Evolutionary conservation across 2,797 vertebrate genomes (phyloP), one percentile per base, ranked within the genome.

Genomic region (Typhlichthys eigenmanni): DNA sequence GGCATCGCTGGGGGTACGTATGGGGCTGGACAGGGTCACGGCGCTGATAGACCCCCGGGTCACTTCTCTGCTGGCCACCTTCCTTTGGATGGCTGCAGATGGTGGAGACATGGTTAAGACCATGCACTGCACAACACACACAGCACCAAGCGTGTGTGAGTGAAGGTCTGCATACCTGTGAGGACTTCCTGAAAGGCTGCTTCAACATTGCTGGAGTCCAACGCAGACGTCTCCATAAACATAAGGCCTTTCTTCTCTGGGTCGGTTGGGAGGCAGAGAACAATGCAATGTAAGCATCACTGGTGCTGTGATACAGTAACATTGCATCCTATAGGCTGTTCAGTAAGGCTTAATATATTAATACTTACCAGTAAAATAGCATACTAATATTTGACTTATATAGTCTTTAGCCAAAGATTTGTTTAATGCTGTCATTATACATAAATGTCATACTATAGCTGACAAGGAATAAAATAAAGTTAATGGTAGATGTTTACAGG

Each of bases 171-270:
- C 19, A 56, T 88, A 99, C 97, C 96, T 89, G 92, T 91, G 79
- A 98, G 94, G 84, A 98, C 95, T 78, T 96, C 95, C 74, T 94
- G 95, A 86, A 99, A 99, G 76, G 97, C 96, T 62, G 81, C 91
- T 93, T 98, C 97, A 17, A 99, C 97, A 1, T 98, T 99, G 75
- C 93, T 95, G 14, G 97, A 98, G 76, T 97, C 95, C 89, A 99
- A 76, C 61, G 96, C 97, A 12, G 97, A 99, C 0, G 97, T 99
- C 89, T 99, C 97, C 46, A 98, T 98, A 74, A 94, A 98, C 62
- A 97, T 92, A 58, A 99, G 90, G 65, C 93, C 94, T 74, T 92
- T 98, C 82, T 93, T 94, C 78, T 98, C 97, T 99, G 91, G 60
- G 85, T 60, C 80, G 51, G 2, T 55, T 76, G 80, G 2, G 17